phyloP scores from a whole-genome alignment of 2,113 vertebrate species.

The Atherinomorus stipes region DNA sequence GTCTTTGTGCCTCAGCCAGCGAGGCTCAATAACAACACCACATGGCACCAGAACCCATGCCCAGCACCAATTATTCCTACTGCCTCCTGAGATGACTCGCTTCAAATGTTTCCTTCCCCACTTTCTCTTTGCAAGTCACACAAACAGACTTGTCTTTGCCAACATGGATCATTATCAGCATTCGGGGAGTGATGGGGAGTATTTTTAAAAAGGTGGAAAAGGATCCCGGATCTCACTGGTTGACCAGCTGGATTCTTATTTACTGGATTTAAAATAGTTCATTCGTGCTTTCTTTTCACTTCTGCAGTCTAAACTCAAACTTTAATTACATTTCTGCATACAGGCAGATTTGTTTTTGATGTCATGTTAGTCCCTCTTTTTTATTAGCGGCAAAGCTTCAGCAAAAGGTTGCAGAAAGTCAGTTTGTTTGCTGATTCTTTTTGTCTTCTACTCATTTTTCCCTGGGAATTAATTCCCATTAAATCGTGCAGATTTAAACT shows the following conservation, averaged over 20 bases:
- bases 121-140: conserved; percentile 36
- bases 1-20: conserved; percentile 69
- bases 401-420: neutral
- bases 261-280: conserved; percentile 9
- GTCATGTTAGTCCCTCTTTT: neutral
- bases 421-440: neutral
- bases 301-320: too few relatives aligned
- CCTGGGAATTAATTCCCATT: neutral
- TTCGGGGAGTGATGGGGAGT: conserved; percentile 37
- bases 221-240: too few relatives aligned
- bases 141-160: conserved; percentile 38
- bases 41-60: conserved; percentile 63
- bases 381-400: neutral
- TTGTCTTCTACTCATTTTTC: neutral
- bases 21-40: conserved; percentile 66
- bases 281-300: conserved; percentile 6
- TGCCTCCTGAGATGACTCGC: conserved; percentile 63
- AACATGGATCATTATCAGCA: conserved; percentile 53
- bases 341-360: conserved; percentile 4
- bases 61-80: conserved; percentile 71
- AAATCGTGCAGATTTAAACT: neutral
- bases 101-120: neutral
- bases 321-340: neutral
- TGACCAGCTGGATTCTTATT: conserved; percentile 26
- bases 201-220: conserved; percentile 24